These are phyloP conservation scores for Beroe ovata DNA, from an alignment of 37 sponge, comb jelly and placozoan species.

Conservation along the genomic window DNA sequence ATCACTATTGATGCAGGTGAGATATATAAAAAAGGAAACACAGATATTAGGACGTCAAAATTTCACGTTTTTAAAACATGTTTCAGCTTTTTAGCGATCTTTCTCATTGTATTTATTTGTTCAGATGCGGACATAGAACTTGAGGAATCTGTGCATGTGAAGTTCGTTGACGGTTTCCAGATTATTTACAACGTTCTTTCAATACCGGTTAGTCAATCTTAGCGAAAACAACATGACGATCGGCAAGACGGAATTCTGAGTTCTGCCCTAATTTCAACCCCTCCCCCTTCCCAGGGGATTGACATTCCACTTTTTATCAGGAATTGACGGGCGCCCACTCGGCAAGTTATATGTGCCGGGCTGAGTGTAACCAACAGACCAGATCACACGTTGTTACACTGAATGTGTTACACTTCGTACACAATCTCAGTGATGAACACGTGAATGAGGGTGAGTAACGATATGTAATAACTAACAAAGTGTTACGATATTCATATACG, in stretches of 20 bases:
- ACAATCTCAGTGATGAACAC: neutral
- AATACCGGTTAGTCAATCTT: neutral
- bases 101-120: no score
- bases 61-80: no score
- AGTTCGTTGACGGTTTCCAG: neutral
- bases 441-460: neutral
- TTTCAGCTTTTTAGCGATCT: no score
- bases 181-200: neutral
- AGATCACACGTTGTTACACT: neutral
- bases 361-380: neutral
- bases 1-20: no score
- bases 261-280: no score
- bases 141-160: neutral
- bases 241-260: no score
- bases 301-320: neutral
- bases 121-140: neutral
- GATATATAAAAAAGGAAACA: no score
- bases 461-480: no score
- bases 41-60: no score
- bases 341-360: neutral
- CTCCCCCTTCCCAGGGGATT: no score
- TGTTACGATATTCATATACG: no score
- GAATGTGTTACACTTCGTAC: neutral
- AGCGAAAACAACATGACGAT: no score
- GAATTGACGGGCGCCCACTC: neutral